phyloP scores from a whole-genome alignment of 2,888 invertebrate species.

The Timema podura region DNA sequence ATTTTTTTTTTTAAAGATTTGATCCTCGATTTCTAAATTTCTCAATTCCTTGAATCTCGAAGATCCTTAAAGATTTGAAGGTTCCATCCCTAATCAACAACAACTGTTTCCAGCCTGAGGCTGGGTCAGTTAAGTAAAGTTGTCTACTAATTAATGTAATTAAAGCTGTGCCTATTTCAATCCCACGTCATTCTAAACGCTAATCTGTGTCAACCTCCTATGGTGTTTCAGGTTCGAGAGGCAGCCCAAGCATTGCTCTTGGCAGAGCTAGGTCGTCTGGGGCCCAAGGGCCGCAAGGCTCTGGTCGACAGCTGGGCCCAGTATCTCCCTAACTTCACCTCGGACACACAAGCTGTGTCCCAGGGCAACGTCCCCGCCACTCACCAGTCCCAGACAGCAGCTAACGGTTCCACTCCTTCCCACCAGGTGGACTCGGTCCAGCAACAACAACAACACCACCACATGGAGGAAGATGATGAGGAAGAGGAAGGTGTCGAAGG shows the following conservation, averaged over 20 bases:
- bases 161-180: neutral
- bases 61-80: too few species aligned
- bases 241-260: slow-evolving; percentile 93
- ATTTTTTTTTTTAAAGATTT: neutral
- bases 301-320: slow-evolving; percentile 96
- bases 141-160: too few species aligned
- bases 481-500: slow-evolving; percentile 80
- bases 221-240: slow-evolving; percentile 62
- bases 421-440: slow-evolving; percentile 14
- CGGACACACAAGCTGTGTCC: slow-evolving; percentile 55
- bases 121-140: too few species aligned
- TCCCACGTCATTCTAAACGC: neutral
- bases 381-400: neutral
- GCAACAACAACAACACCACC: slow-evolving; percentile 33
- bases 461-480: slow-evolving; percentile 75
- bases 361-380: slow-evolving; percentile 47
- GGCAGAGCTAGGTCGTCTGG: slow-evolving; percentile 86
- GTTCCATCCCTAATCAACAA: too few species aligned
- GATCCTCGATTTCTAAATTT: neutral
- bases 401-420: slow-evolving; percentile 16
- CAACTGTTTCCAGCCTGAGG: too few species aligned
- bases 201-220: neutral
- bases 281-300: slow-evolving; percentile 85
- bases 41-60: too few species aligned
- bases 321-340: slow-evolving; percentile 84